Evolutionary conservation across 30 jellyfish, hydroid and myxozoan species (phyloP).

Genomic region (Clytia hemisphaerica): DNA sequence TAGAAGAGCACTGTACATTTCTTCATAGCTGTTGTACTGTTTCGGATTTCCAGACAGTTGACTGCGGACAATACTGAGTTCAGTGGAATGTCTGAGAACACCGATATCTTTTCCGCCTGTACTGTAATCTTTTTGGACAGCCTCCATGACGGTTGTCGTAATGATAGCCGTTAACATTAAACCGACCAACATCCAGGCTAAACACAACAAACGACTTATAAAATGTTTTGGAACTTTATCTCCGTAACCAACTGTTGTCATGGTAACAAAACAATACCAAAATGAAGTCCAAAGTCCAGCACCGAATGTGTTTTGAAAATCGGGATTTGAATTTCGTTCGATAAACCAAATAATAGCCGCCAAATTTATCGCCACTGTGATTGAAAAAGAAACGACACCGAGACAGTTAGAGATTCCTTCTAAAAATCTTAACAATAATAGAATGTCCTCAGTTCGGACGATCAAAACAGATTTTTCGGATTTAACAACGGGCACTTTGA

Average conservation of each 20-base stretch:
- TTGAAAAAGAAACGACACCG: not conserved
- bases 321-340: not conserved
- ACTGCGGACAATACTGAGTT: not conserved
- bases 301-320: constrained; percentile 11
- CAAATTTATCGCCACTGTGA: not conserved
- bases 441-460: constrained; percentile 1
- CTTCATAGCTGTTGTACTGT: not conserved
- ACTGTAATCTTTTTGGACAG: not conserved
- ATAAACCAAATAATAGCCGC: constrained; percentile 7
- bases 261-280: constrained; percentile 14
- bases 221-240: constrained; percentile 9
- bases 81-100: not conserved
- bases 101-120: not conserved
- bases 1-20: not conserved
- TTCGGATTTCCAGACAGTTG: not conserved
- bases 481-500: no score
- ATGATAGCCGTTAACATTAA: not conserved
- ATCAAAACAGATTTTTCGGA: not conserved
- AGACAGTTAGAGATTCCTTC: not conserved
- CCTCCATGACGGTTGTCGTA: not conserved
- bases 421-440: not conserved
- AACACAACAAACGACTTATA: not conserved
- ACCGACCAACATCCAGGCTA: constrained; percentile 1
- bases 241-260: constrained; percentile 25
- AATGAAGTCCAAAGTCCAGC: constrained; percentile 8